Percentiles rank a stretch among this genome's conserved stretches.
phyloP scores from a whole-genome alignment of 1,140 invertebrate genomes.

The Drosophila navojoa region DNA sequence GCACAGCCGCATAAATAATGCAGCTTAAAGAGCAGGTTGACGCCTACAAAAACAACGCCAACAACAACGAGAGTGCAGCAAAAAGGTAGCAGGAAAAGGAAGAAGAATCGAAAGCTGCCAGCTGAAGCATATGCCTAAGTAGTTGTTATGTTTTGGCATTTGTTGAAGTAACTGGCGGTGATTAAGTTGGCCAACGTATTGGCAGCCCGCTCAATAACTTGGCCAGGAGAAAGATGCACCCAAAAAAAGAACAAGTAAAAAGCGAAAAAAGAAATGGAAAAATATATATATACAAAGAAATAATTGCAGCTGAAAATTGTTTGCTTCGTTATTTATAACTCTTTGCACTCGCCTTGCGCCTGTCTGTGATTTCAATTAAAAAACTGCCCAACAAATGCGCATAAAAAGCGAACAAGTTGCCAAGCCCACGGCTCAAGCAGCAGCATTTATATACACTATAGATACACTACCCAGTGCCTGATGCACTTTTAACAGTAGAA shows the following conservation, averaged over 20 bases:
- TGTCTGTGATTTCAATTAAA: constrained; percentile 80
- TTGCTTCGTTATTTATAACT: constrained; percentile 59
- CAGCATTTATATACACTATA: constrained; percentile 27
- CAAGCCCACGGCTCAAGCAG: neutral
- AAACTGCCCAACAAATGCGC: constrained; percentile 52
- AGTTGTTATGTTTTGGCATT: constrained; percentile 78
- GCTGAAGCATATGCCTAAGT: constrained; percentile 61
- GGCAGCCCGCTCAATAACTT: constrained; percentile 66
- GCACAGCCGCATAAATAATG: constrained; percentile 84
- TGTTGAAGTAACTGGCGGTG: constrained; percentile 72
- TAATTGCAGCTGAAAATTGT: constrained; percentile 62
- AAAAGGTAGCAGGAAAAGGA: constrained; percentile 33
- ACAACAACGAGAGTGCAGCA: constrained; percentile 6
- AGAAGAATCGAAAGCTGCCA: constrained; percentile 13
- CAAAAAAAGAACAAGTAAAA: constrained; percentile 10
- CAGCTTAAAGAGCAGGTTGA: constrained; percentile 84
- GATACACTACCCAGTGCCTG: constrained; percentile 21
- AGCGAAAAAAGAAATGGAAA: neutral
- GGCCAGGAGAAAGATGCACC: constrained; percentile 22
- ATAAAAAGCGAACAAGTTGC: constrained; percentile 40
- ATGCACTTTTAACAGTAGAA: constrained; percentile 55
- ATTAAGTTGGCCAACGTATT: constrained; percentile 72
- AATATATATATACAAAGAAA: constrained; percentile 35
- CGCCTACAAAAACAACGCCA: constrained; percentile 78
- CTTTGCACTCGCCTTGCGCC: constrained; percentile 21